Percentiles rank a stretch among this genome's conserved stretches.
Evolutionary conservation across 2,888 invertebrate genomes (phyloP).

Genomic region (Leptopterna dolabrata): DNA sequence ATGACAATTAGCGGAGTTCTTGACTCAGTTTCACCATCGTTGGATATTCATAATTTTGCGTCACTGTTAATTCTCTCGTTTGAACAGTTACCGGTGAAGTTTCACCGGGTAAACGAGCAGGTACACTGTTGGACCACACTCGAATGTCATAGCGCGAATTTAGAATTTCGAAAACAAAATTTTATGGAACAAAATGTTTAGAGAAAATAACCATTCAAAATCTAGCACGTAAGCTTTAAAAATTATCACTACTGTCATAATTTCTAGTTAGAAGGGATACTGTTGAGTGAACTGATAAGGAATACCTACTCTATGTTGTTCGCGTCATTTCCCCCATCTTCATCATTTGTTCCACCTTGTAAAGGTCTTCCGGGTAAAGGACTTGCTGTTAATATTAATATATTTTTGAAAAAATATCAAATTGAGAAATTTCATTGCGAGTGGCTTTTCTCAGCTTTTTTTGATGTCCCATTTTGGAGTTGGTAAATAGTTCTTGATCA

Average conservation of each 20-base stretch:
- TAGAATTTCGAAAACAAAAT: not conserved
- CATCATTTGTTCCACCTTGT: no score
- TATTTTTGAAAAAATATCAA: no score
- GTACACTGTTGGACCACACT: not conserved
- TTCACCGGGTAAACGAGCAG: not conserved
- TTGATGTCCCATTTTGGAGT: no score
- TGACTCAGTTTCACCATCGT: not conserved
- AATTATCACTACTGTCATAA: not conserved
- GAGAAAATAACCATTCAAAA: not conserved
- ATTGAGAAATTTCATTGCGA: no score
- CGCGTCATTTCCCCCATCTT: no score
- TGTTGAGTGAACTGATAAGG: not conserved
- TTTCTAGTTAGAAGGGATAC: not conserved
- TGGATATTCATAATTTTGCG: not conserved
- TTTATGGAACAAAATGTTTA: not conserved
- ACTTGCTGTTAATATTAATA: no score
- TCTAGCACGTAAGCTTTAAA: conserved; percentile 7
- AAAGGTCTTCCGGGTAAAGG: no score
- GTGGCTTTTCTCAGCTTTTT: no score
- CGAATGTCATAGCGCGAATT: not conserved
- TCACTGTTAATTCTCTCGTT: not conserved
- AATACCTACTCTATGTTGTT: not conserved
- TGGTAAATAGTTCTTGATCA: no score
- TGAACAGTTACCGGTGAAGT: not conserved
- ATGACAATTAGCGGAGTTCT: not conserved